phyloP scores from a whole-genome alignment of 2,113 vertebrate genomes.

The Sialia sialis region DNA sequence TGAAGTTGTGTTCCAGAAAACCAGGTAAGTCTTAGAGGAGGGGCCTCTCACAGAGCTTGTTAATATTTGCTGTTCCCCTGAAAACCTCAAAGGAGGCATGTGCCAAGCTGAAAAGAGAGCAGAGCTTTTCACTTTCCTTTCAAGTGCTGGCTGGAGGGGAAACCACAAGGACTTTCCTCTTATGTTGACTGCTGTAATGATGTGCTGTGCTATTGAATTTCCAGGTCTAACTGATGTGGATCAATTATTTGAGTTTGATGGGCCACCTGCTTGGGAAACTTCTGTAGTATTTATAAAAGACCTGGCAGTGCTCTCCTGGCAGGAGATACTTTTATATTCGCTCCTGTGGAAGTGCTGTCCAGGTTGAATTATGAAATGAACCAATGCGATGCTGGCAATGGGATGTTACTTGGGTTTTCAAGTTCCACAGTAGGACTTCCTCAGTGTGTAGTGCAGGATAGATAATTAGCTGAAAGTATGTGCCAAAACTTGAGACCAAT shows the following conservation, averaged over 20 bases:
- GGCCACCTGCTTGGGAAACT: constrained; percentile 25
- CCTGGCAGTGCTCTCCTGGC: background rate
- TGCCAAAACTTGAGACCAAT: background rate
- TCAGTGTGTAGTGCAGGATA: background rate
- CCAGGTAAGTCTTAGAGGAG: background rate
- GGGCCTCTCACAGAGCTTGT: background rate
- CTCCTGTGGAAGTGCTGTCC: constrained; percentile 22
- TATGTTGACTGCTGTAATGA: constrained; percentile 43
- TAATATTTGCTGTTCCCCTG: background rate
- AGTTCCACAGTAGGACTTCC: background rate
- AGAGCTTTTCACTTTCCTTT: constrained; percentile 7
- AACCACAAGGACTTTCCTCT: constrained; percentile 41
- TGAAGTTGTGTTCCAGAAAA: background rate
- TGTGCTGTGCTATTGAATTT: constrained; percentile 40
- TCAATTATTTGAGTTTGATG: constrained; percentile 50
- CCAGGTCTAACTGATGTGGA: constrained; percentile 2
- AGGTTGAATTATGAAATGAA: constrained; percentile 23
- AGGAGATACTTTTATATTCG: background rate
- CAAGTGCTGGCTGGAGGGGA: constrained; percentile 22
- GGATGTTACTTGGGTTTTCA: background rate
- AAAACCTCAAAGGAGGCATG: background rate
- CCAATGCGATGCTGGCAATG: background rate
- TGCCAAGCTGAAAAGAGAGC: constrained; percentile 5
- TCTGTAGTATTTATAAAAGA: constrained; percentile 26
- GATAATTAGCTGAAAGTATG: background rate